A percentile compares a stretch with the other conserved stretches of the same genome.
Conservation (phyloP, 2,888 invertebrate species). For the Rhagonycha lutea region DNA sequence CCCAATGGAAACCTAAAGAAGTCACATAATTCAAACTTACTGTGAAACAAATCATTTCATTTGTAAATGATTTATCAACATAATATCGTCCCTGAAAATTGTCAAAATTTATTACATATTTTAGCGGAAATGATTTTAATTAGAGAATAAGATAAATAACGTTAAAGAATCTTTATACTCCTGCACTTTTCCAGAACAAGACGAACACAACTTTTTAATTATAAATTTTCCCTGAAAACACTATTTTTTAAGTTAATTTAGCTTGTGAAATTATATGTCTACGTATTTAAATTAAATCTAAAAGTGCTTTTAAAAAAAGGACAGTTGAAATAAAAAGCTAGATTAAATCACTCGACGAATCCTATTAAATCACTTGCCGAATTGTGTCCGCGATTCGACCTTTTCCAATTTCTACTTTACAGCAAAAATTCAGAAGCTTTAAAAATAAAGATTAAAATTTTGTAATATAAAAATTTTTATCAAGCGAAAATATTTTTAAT, state of each 20-base stretch:
- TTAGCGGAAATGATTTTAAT: not conserved
- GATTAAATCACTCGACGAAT: not conserved
- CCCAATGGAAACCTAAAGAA: constrained; percentile 7
- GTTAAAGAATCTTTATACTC: not conserved
- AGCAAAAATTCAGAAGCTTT: not conserved
- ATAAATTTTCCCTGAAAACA: not conserved
- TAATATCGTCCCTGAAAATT: not conserved
- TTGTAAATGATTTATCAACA: not conserved
- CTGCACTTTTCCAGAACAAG: not conserved
- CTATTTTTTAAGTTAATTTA: not conserved
- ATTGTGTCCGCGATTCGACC: not conserved
- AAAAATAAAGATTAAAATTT: not conserved
- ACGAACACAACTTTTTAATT: not conserved
- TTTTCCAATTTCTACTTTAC: not conserved
- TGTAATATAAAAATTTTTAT: not conserved
- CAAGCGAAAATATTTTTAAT: not conserved
- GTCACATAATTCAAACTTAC: constrained; percentile 7
- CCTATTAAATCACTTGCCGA: not conserved
- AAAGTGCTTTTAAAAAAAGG: not conserved
- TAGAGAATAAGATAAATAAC: not conserved
- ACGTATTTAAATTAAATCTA: not conserved
- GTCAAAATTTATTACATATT: not conserved
- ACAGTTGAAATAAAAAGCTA: not conserved
- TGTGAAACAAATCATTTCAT: not conserved
- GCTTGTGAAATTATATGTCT: not conserved